phyloP scores from a whole-genome alignment of 1,140 invertebrate genomes.

The Zaprionus camerounensis region DNA sequence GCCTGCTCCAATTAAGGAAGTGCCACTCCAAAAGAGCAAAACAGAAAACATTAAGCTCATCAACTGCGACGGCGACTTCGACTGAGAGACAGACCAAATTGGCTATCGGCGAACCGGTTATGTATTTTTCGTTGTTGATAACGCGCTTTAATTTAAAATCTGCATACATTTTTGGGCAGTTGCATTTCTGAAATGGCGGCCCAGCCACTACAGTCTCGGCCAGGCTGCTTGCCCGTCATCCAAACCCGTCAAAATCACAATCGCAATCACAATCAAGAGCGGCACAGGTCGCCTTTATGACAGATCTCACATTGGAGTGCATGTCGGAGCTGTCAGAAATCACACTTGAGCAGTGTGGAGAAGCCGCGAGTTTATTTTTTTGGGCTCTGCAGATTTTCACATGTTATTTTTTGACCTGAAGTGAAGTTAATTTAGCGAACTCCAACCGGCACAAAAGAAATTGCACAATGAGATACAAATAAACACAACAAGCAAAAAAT shows the following conservation, averaged over 20 bases:
- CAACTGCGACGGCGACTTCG: slow-evolving; percentile 50
- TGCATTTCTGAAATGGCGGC: slow-evolving; percentile 44
- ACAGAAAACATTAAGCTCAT: slow-evolving; percentile 39
- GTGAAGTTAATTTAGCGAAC: slow-evolving; percentile 76
- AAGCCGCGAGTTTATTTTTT: slow-evolving; percentile 31
- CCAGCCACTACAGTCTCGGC: neutral
- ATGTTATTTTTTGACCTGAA: slow-evolving; percentile 71
- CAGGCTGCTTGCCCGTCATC: slow-evolving; percentile 18
- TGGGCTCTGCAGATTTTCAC: slow-evolving; percentile 38
- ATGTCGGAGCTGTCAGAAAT: slow-evolving; percentile 77
- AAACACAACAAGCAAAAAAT: slow-evolving; percentile 7
- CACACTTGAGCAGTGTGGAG: slow-evolving; percentile 68
- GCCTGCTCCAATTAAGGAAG: slow-evolving; percentile 80
- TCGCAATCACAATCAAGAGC: slow-evolving; percentile 76
- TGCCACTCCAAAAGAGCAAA: slow-evolving; percentile 62
- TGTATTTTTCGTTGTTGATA: slow-evolving; percentile 63
- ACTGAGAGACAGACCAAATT: slow-evolving; percentile 64
- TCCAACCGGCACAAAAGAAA: slow-evolving; percentile 62
- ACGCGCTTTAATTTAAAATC: slow-evolving; percentile 79
- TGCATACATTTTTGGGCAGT: slow-evolving; percentile 78
- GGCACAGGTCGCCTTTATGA: slow-evolving; percentile 73
- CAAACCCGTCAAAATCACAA: slow-evolving; percentile 53
- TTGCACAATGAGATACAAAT: slow-evolving; percentile 52
- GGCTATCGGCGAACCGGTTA: slow-evolving; percentile 74
- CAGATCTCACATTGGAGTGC: slow-evolving; percentile 80